Percentiles rank a stretch among this genome's conserved stretches.
Evolutionary conservation across 2,797 vertebrate genomes (phyloP).

Genomic region (Scyliorhinus canicula): DNA sequence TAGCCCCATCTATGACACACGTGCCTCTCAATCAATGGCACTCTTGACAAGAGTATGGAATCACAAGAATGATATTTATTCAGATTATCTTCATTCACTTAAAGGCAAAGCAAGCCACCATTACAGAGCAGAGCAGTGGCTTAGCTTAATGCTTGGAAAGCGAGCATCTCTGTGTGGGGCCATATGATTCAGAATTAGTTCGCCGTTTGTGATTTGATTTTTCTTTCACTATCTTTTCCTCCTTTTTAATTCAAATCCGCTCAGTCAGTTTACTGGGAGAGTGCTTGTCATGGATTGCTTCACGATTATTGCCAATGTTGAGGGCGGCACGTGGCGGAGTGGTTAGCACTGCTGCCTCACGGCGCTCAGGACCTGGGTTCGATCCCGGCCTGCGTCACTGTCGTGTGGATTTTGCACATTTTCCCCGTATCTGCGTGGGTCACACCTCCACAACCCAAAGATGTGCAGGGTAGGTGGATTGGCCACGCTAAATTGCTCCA

Average conservation of each 20-base stretch:
- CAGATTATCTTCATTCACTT: neutral
- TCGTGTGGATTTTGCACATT: too few species aligned
- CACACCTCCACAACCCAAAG: too few species aligned
- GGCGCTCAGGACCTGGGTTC: too few species aligned
- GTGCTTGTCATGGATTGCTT: neutral
- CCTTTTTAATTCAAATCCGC: neutral
- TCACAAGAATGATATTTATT: neutral
- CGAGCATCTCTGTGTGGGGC: neutral
- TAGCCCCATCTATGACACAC: neutral
- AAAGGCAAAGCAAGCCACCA: neutral
- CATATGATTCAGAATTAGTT: neutral
- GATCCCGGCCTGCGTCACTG: too few species aligned
- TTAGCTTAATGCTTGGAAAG: neutral
- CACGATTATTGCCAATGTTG: neutral
- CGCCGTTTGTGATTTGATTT: neutral
- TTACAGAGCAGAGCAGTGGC: neutral
- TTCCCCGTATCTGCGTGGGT: too few species aligned
- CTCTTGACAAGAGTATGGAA: neutral
- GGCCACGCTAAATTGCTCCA: too few species aligned
- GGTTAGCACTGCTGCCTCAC: too few species aligned
- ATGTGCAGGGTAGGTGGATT: too few species aligned
- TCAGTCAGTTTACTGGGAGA: neutral
- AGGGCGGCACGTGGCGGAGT: too few species aligned
- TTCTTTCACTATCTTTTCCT: neutral
- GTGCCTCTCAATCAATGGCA: too few species aligned